Evolutionary conservation across 2,113 vertebrate species (phyloP).

Genomic region (Larimichthys polyactis): DNA sequence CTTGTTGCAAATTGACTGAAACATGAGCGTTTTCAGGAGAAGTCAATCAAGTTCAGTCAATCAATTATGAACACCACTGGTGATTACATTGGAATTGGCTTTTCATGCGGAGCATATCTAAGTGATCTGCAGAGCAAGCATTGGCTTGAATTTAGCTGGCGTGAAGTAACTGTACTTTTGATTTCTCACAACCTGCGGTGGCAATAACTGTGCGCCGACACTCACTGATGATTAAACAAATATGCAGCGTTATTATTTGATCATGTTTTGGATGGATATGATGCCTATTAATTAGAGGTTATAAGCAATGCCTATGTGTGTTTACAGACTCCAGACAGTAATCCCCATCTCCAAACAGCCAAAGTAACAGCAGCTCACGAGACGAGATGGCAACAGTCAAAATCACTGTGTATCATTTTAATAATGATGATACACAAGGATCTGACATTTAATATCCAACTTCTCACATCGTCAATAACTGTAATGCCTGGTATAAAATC

Average conservation of each 20-base stretch:
- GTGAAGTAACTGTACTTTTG: neutral
- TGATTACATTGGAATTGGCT: slow-evolving; percentile 31
- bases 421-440: neutral
- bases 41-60: slow-evolving; percentile 63
- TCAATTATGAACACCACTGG: slow-evolving; percentile 48
- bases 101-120: slow-evolving; percentile 26
- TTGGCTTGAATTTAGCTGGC: slow-evolving; percentile 12
- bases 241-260: neutral
- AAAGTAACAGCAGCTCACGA: neutral
- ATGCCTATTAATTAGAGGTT: neutral
- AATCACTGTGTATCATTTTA: neutral
- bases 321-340: neutral
- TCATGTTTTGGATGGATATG: neutral
- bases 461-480: neutral
- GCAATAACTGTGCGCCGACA: neutral
- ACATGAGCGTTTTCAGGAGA: slow-evolving; percentile 47
- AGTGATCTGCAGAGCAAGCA: slow-evolving; percentile 16
- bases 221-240: neutral
- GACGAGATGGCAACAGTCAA: neutral
- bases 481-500: no score
- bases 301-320: neutral
- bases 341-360: neutral
- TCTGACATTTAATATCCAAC: neutral
- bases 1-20: slow-evolving; percentile 40
- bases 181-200: neutral